These are phyloP conservation scores for Melanogrammus aeglefinus DNA, from an alignment of 2,797 vertebrate genomes.

Conservation along the genomic window DNA sequence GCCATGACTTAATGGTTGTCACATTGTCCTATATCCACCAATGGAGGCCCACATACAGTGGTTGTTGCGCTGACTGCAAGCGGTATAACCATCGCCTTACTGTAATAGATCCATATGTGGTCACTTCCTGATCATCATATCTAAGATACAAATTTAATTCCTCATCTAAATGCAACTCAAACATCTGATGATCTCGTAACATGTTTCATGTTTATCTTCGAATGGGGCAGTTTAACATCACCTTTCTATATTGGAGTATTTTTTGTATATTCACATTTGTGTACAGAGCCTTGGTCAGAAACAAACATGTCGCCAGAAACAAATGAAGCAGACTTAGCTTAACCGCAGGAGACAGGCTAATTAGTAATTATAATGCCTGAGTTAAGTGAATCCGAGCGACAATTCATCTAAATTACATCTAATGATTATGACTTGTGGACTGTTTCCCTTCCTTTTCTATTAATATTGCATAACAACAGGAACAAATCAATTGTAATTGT, in stretches of 20 bases:
- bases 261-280: too few species aligned
- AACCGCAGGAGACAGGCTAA: neutral
- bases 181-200: too few species aligned
- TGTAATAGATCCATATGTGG: neutral
- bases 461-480: too few species aligned
- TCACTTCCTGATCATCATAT: too few species aligned
- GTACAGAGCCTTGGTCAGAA: too few species aligned
- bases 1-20: constrained; percentile 63
- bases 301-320: too few species aligned
- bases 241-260: too few species aligned
- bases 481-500: neutral
- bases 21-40: constrained; percentile 65
- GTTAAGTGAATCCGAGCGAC: neutral
- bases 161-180: too few species aligned
- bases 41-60: constrained; percentile 54
- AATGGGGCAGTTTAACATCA: too few species aligned
- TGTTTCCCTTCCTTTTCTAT: neutral
- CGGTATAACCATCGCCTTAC: constrained; percentile 22
- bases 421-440: neutral
- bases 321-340: neutral
- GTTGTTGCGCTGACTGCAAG: constrained; percentile 16
- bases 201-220: too few species aligned
- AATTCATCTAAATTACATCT: too few species aligned
- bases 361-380: neutral
- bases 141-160: too few species aligned